Percentiles rank a stretch among this genome's conserved stretches.
Evolutionary conservation across 2,888 invertebrate genomes (phyloP).

Genomic region (Syritta pipiens): DNA sequence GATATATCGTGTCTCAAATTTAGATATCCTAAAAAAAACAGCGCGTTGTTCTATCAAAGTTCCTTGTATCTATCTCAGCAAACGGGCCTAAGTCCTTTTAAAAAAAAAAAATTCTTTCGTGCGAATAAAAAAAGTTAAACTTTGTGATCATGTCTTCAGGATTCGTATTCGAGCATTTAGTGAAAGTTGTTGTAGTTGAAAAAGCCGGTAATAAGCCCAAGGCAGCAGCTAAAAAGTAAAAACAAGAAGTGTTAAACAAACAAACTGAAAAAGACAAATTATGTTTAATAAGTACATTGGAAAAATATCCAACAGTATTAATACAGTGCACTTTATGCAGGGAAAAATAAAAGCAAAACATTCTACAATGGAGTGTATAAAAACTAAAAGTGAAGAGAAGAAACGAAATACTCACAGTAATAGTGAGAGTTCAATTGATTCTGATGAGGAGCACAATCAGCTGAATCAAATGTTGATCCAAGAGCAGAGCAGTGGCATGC

Average conservation of each 20-base stretch:
- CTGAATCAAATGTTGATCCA: slow-evolving; percentile 41
- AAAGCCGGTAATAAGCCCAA: slow-evolving; percentile 43
- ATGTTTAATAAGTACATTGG: slow-evolving; percentile 78
- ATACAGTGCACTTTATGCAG: slow-evolving; percentile 46
- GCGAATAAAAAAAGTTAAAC: slow-evolving; percentile 30
- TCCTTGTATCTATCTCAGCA: slow-evolving; percentile 42
- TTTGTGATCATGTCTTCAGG: slow-evolving; percentile 79
- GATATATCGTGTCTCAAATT: slow-evolving; percentile 51
- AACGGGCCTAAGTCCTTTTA: slow-evolving; percentile 31
- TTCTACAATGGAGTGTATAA: slow-evolving; percentile 38
- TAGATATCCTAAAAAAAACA: background rate
- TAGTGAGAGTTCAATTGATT: slow-evolving; percentile 63
- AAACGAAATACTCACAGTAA: slow-evolving; percentile 40
- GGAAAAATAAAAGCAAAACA: slow-evolving; percentile 31
- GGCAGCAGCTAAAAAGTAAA: slow-evolving; percentile 41
- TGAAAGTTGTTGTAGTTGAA: slow-evolving; percentile 38
- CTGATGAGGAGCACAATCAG: slow-evolving; percentile 59
- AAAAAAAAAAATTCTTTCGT: slow-evolving; percentile 13
- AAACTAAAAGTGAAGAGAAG: slow-evolving; percentile 6
- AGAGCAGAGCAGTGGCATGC: slow-evolving; percentile 3
- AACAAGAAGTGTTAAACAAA: background rate
- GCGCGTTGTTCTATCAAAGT: slow-evolving; percentile 66
- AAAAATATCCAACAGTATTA: slow-evolving; percentile 76
- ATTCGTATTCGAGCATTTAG: slow-evolving; percentile 77
- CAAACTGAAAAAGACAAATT: slow-evolving; percentile 66